Base-by-base conservation (phyloP, 2,888 invertebrate genomes). In the Erebia palarica region DNA sequence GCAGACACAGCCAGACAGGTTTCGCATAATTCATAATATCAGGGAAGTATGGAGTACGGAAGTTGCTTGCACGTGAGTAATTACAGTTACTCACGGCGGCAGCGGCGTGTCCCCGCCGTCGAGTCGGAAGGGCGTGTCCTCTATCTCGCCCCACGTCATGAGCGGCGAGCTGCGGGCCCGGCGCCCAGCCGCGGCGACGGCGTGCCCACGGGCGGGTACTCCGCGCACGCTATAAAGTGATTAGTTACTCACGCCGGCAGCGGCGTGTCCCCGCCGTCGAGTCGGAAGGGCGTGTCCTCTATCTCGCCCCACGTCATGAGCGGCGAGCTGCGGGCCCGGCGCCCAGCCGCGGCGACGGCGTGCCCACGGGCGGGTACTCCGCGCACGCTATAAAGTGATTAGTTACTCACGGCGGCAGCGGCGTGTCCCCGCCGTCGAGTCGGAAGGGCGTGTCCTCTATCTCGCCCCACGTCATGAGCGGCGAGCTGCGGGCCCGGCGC, bases 301-400 rank as follows among this genome's bases (percentile, higher is more conserved):
- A 99, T 98, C 92, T 98, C 97, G 78, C 99, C 99, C 99, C 99
- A 99, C 0, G 99, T 99, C 99, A 99, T 99, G 74, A 99, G 93
- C 1, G 99, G 99, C 42, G 98, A 98, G 75, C 96, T 97, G 74
- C 96, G 2, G 94, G 92, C 0, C 86, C 92, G 68, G 95, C 95
- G n/a, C 96, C 97, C 0, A 99, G 99, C 57, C 96, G 95, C 1
- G 99, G 99, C 0, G 98, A 98, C 0, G 99, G 99, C 0, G 98
- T 97, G 68, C 95, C 95, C 36, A 99, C 95, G 79, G 98, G 95
- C 77, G 95, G 94, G 84, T 88, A 88, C 73, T 80, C 78, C 0
- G 74, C 94, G 9, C 89, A 85, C 8, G 92, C 87, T 67, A 96
- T 91, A n/a, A n/a, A n/a, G n/a, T n/a, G n/a, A n/a, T n/a, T n/a